Percentiles rank a stretch among this genome's conserved stretches.
These are phyloP conservation scores for Anser cygnoides DNA, from an alignment of 2,113 vertebrate genomes.

Conservation along the genomic window DNA sequence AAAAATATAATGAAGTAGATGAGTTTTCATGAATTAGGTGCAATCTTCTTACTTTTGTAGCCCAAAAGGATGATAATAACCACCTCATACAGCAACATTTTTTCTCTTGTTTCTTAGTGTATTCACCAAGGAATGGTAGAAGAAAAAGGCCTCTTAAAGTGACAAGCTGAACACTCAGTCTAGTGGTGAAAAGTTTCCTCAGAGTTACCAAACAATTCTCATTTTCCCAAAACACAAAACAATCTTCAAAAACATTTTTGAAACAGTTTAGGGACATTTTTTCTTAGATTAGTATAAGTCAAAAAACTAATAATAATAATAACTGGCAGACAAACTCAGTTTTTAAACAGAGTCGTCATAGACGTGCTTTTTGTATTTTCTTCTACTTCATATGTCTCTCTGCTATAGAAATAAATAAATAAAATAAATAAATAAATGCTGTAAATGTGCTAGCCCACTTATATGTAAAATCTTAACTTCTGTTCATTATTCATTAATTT, in stretches of 20 bases:
- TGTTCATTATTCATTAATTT: not conserved
- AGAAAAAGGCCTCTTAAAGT: not conserved
- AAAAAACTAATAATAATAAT: not conserved
- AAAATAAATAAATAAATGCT: not conserved
- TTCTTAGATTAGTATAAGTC: not conserved
- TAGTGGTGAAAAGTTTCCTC: not conserved
- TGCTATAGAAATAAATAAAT: not conserved
- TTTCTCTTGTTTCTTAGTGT: not conserved
- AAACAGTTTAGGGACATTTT: not conserved
- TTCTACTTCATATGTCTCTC: not conserved
- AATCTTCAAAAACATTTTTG: not conserved
- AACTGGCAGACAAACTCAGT: not conserved
- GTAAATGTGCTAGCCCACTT: rapidly evolving
- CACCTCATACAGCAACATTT: not conserved
- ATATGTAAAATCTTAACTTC: not conserved
- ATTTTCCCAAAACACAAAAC: not conserved
- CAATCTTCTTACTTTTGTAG: not conserved
- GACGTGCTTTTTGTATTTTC: not conserved
- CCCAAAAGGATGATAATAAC: not conserved
- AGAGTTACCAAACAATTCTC: not conserved
- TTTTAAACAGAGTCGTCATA: not conserved
- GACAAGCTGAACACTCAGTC: not conserved
- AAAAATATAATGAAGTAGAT: not conserved
- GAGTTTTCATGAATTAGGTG: not conserved
- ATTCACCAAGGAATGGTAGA: not conserved